Evolutionary conservation across 2,888 invertebrate genomes (phyloP), one percentile per base, ranked within the genome.

Genomic region (Rhagophthalmus giganteus): DNA sequence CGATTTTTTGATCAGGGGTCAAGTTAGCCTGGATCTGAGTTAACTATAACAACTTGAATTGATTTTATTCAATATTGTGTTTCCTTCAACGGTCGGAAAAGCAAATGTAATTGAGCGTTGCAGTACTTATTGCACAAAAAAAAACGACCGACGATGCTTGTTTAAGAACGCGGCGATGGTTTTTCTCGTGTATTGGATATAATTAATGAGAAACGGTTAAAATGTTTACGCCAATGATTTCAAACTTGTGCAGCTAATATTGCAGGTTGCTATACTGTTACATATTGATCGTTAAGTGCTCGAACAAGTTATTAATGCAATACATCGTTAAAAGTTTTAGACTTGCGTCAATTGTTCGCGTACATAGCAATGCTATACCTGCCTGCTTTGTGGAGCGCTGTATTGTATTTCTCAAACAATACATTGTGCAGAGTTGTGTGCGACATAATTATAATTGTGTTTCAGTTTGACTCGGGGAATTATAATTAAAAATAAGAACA

Each of bases 241-340:
- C 25, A 48, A 42, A 33, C 26, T 39, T 39, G 33, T 54, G 49
- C 54, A 49, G 25, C n/a, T 44, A 48, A 49, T 39, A 54, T 31
- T 54, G 54, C 54, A 66, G 60, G 61, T 58, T 57, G 54, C 55
- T 58, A 65, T 60, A 67, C 67, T 66, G 67, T 67, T 64, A 62
- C 64, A 63, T 71, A 73, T 73, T 66, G 73, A 72, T 72, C 72
- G 65, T 59, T 63, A 60, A 60, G 67, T 68, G 65, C 71, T 70
- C 68, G 68, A 67, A 69, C 73, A 72, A 74, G 73, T 74, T 74
- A 74, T 74, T 74, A 73, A 73, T 72, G 68, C 70, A 71, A 74
- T 74, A 74, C 73, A 72, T 74, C 74, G 74, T 74, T 74, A 74
- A 74, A 54, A 54, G 49, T 74, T 74, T 74, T 73, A 74, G 72